Percentiles rank a stretch among this genome's conserved stretches.
phyloP scores from a whole-genome alignment of 2,113 vertebrate species.

The Rhombomys opimus region DNA sequence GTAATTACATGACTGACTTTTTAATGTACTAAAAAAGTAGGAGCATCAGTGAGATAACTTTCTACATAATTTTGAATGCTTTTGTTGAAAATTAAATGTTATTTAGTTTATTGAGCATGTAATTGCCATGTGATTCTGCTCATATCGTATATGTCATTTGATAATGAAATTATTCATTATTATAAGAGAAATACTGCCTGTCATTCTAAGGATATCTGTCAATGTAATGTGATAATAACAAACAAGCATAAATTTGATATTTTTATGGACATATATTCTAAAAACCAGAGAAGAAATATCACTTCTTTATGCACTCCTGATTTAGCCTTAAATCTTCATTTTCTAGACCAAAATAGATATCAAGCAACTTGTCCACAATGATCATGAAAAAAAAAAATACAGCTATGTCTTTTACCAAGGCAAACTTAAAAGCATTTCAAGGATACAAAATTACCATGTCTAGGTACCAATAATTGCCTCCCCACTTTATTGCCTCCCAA shows the following conservation, averaged over 20 bases:
- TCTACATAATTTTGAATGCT: not conserved
- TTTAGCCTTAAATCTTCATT: not conserved
- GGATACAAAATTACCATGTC: not conserved
- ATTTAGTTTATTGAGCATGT: not conserved
- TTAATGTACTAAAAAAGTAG: not conserved
- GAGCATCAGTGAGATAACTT: not conserved
- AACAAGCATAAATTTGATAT: not conserved
- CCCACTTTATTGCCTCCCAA: not conserved
- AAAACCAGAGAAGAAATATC: not conserved
- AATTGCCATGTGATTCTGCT: slow-evolving; percentile 7
- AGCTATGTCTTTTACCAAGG: too few species aligned
- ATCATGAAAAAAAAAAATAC: not conserved
- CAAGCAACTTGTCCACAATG: not conserved
- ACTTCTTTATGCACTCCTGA: not conserved
- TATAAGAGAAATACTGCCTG: not conserved
- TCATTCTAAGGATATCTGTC: not conserved
- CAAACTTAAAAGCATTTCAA: not conserved
- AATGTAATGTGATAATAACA: not conserved
- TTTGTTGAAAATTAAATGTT: not conserved
- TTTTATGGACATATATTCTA: not conserved
- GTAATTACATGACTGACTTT: not conserved
- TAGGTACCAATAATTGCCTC: not conserved
- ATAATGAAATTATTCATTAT: not conserved
- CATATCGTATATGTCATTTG: not conserved
- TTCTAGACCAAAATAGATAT: not conserved